A percentile compares a stretch with the other conserved stretches of the same genome.
Evolutionary conservation across 92 coral and sea anemone genomes (phyloP).

Genomic region (Virgularia gustaviana): DNA sequence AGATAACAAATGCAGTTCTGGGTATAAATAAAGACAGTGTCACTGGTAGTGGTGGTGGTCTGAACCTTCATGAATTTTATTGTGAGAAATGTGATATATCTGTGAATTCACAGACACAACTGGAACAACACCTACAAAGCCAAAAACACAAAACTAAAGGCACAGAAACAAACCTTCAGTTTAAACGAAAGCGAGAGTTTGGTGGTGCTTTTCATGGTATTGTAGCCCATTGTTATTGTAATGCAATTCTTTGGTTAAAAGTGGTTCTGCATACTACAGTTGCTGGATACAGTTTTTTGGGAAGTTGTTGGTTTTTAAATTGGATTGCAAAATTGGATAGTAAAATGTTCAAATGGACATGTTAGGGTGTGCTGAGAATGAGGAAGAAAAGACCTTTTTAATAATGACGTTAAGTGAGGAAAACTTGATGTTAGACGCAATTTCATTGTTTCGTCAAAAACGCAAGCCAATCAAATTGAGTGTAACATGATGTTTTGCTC

Average conservation of each 20-base stretch:
- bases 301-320: too few species aligned
- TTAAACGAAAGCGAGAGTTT: constrained; percentile 1
- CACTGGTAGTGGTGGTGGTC: constrained; percentile 54
- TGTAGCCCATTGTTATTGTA: neutral
- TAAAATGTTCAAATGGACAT: too few species aligned
- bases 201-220: neutral
- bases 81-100: constrained; percentile 62
- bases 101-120: constrained; percentile 68
- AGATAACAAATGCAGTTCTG: constrained; percentile 58
- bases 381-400: too few species aligned
- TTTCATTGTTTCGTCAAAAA: too few species aligned
- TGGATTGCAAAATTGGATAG: too few species aligned
- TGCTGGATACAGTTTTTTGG: neutral
- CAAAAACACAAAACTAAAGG: constrained; percentile 56
- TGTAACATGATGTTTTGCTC: too few species aligned
- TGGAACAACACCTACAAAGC: constrained; percentile 69
- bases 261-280: neutral
- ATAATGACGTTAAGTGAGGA: too few species aligned
- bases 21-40: constrained; percentile 33
- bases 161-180: neutral
- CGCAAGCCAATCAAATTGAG: too few species aligned
- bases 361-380: too few species aligned
- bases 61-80: constrained; percentile 56
- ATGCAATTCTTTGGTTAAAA: neutral
- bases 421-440: too few species aligned